A percentile compares a stretch with the other conserved stretches of the same genome.
Evolutionary conservation across 2,797 vertebrate species (phyloP).

Genomic region (Periophthalmus magnuspinnatus): DNA sequence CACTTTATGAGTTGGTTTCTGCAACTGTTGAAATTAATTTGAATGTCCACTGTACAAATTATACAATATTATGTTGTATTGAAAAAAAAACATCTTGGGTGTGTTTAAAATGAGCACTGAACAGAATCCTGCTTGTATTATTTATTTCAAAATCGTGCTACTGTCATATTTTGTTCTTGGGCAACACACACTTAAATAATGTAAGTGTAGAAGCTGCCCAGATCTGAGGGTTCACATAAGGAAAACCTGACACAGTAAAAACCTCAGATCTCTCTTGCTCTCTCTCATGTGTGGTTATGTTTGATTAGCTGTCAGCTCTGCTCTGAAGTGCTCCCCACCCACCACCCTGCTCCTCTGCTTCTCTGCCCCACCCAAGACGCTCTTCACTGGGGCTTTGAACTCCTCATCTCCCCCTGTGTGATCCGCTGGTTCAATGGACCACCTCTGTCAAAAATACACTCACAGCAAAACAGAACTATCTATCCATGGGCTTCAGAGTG

Average conservation of each 20-base stretch:
- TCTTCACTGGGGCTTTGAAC: conserved; percentile 62
- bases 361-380: conserved; percentile 66
- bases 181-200: too few relatives aligned
- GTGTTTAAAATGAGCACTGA: too few relatives aligned
- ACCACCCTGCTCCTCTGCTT: conserved; percentile 25
- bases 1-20: too few relatives aligned
- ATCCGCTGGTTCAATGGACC: conserved; percentile 52
- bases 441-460: conserved; percentile 46
- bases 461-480: conserved; percentile 14
- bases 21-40: too few relatives aligned
- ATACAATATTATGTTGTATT: too few relatives aligned
- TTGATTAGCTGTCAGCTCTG: conserved; percentile 43
- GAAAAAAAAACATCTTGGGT: too few relatives aligned
- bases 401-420: conserved; percentile 44
- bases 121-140: too few relatives aligned
- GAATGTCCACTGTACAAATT: too few relatives aligned
- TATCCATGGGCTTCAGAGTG: too few relatives aligned
- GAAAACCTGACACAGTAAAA: conserved; percentile 21
- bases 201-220: not conserved
- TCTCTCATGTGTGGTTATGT: conserved; percentile 21
- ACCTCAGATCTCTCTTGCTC: conserved; percentile 26
- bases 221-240: conserved; percentile 30
- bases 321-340: conserved; percentile 44
- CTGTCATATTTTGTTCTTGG: too few relatives aligned
- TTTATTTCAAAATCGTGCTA: too few relatives aligned